Conservation (phyloP, 2,797 vertebrate genomes). For the Sebastes alutus region DNA sequence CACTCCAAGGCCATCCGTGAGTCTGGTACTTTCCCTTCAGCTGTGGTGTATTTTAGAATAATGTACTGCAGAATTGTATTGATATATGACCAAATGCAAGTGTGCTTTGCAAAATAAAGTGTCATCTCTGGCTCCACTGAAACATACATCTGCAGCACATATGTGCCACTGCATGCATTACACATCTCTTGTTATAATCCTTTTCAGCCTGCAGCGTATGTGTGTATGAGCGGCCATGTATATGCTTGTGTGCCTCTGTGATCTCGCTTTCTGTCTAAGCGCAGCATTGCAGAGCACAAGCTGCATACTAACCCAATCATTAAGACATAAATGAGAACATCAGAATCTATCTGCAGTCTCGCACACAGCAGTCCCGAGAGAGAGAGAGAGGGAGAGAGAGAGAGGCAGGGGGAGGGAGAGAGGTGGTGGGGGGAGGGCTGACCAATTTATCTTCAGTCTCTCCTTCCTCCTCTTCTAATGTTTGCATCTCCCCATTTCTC, state of each 20-base stretch:
- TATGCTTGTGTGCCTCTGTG: slow-evolving; percentile 49
- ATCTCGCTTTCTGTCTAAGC: slow-evolving; percentile 65
- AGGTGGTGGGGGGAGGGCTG: slow-evolving; percentile 35
- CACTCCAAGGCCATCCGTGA: not conserved
- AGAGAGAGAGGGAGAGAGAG: slow-evolving; percentile 61
- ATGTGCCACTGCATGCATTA: slow-evolving; percentile 37
- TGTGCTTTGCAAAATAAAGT: slow-evolving; percentile 1
- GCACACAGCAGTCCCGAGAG: slow-evolving; percentile 69
- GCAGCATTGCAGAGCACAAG: slow-evolving; percentile 79
- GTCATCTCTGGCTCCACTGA: not conserved
- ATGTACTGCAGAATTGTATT: slow-evolving; percentile 1
- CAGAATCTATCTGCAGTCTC: slow-evolving; percentile 79
- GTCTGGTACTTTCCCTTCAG: not conserved
- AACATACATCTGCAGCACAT: slow-evolving; percentile 8
- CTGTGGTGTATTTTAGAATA: not conserved
- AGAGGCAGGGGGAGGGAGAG: slow-evolving; percentile 13
- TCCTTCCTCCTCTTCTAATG: slow-evolving; percentile 66
- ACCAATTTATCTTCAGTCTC: slow-evolving; percentile 74
- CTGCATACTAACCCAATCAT: slow-evolving; percentile 89
- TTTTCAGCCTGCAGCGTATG: slow-evolving; percentile 40
- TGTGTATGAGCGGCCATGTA: slow-evolving; percentile 18
- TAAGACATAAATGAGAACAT: slow-evolving; percentile 84
- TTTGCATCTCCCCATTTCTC: slow-evolving; percentile 61
- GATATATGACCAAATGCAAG: not conserved
- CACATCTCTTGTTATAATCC: slow-evolving; percentile 30